phyloP scores from a whole-genome alignment of 2,797 vertebrate genomes.

The Pangasius larnaudii region DNA sequence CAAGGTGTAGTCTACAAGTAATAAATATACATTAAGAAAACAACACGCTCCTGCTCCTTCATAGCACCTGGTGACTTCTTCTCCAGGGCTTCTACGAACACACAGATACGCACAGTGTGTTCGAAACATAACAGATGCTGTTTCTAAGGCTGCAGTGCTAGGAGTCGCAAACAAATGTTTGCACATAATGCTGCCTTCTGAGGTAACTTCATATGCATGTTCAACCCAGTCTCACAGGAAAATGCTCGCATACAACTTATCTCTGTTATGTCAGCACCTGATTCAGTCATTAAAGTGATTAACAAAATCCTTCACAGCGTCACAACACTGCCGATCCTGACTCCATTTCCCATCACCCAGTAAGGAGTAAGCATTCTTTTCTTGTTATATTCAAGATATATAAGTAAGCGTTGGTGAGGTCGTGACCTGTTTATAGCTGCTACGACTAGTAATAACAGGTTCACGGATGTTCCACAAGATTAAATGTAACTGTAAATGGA shows the following conservation, averaged over 20 bases:
- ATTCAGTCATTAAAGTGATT: neutral
- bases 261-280: neutral
- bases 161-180: conserved; percentile 3
- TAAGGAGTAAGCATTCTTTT: no score
- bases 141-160: neutral
- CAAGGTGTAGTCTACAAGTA: conserved; percentile 3
- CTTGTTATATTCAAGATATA: no score
- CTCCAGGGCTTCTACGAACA: neutral
- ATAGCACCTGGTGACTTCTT: neutral
- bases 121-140: neutral
- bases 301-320: neutral
- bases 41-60: neutral
- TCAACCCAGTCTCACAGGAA: neutral
- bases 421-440: no score
- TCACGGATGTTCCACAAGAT: no score
- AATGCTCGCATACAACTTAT: neutral
- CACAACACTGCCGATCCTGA: neutral
- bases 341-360: neutral
- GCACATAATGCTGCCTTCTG: neutral
- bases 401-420: no score
- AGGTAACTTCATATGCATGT: neutral
- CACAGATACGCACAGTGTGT: neutral
- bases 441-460: no score
- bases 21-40: neutral
- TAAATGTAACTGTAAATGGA: no score